Percentiles rank a stretch among this genome's conserved stretches.
Evolutionary conservation across 2,888 invertebrate species (phyloP).

Genomic region (Anoplius nigerrimus): DNA sequence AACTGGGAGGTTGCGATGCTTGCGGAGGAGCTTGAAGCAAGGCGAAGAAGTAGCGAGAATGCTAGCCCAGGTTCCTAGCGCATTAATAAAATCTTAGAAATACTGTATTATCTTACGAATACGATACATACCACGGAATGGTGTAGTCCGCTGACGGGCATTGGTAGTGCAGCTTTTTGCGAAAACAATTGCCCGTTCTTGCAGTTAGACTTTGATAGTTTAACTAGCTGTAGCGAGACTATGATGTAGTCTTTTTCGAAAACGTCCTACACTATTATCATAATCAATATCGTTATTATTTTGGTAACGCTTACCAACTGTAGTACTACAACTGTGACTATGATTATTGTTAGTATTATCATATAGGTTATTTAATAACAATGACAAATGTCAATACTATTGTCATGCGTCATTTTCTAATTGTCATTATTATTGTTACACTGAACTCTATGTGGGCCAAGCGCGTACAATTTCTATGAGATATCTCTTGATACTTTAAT

Average conservation of each 20-base stretch:
- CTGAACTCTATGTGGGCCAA: constrained; percentile 26
- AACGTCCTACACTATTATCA: background rate
- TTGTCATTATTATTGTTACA: background rate
- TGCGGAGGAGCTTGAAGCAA: constrained; percentile 81
- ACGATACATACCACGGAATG: constrained; percentile 57
- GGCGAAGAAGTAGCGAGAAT: constrained; percentile 67
- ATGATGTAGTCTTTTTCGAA: constrained; percentile 63
- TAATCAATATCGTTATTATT: too few relatives aligned
- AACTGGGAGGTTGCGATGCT: constrained; percentile 89
- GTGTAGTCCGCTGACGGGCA: constrained; percentile 46
- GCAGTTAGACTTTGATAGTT: constrained; percentile 59
- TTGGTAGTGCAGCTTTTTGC: constrained; percentile 56
- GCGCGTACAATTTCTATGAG: constrained; percentile 13
- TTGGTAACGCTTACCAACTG: too few relatives aligned
- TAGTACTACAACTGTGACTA: too few relatives aligned
- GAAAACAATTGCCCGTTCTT: constrained; percentile 65
- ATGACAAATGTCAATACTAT: too few relatives aligned
- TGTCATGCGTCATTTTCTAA: background rate
- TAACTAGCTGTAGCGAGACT: constrained; percentile 67
- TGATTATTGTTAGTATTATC: too few relatives aligned
- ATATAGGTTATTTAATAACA: too few relatives aligned
- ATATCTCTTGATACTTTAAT: constrained; percentile 1
- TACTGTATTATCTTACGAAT: constrained; percentile 65
- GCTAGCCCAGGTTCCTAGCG: constrained; percentile 73
- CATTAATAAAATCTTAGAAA: constrained; percentile 69